Evolutionary conservation across 2,113 vertebrate genomes (phyloP).

Genomic region (Oreochromis niloticus): DNA sequence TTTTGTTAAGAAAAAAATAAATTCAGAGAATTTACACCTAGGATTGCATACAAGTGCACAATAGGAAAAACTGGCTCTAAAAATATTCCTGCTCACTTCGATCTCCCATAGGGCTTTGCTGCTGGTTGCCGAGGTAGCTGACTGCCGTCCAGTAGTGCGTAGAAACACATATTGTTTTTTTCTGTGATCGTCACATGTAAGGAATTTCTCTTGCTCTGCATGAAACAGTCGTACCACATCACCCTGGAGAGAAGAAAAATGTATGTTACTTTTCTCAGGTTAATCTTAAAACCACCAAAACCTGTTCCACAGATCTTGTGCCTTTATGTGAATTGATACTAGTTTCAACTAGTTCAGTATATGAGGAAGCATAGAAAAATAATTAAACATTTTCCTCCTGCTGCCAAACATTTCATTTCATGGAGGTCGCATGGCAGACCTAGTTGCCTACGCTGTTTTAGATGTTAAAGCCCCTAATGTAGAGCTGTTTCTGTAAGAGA

Average conservation of each 20-base stretch:
- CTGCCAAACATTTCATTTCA: neutral
- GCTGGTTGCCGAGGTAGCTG: slow-evolving; percentile 94
- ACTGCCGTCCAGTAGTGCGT: slow-evolving; percentile 92
- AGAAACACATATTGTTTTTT: slow-evolving; percentile 97
- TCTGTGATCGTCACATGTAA: slow-evolving; percentile 95
- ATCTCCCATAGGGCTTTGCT: slow-evolving; percentile 98
- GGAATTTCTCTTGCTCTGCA: slow-evolving; percentile 97
- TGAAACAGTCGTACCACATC: slow-evolving; percentile 96
- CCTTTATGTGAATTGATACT: neutral
- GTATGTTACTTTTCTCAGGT: neutral
- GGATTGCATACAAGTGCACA: neutral
- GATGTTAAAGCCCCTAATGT: neutral
- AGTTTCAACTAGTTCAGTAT: neutral
- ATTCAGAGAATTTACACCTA: neutral
- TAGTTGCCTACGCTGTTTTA: neutral
- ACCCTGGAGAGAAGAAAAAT: slow-evolving; percentile 72
- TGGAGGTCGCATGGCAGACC: neutral
- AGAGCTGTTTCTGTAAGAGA: neutral
- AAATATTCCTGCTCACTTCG: slow-evolving; percentile 75
- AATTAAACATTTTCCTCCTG: neutral
- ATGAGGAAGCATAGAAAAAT: neutral
- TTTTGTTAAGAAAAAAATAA: neutral
- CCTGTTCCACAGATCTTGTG: neutral
- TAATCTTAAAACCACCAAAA: neutral
- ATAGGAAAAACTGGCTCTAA: neutral